Evolutionary conservation across 1,140 invertebrate genomes (phyloP), one percentile per base, ranked within the genome.

Genomic region (Aricia agestis): DNA sequence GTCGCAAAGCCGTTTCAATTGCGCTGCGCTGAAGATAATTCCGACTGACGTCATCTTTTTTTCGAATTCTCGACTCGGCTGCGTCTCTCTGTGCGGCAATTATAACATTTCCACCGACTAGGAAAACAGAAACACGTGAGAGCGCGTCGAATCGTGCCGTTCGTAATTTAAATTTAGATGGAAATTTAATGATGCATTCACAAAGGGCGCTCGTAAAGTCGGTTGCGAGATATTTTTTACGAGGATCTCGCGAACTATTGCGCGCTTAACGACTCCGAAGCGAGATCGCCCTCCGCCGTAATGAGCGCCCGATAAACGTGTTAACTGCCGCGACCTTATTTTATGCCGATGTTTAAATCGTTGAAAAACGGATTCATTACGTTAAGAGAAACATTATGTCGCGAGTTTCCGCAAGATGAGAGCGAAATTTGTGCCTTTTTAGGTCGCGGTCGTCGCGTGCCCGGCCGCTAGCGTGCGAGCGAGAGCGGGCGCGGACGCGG

Each of bases 91-190:
- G 87, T 91, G 86, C 86, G 83, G 86, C 89, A 91, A 91, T 91
- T 91, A 91, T 91, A 90, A 91, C 86, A 91, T 91, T 91, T 91
- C 87, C 89, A 89, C 83, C 80, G 81, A 87, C 84, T 87, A 85
- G 89, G 86, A 86, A 90, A 90, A 91, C 89, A 89, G 87, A 89
- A 91, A 87, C 89, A 90, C 87, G 87, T 89, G 86, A 84, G 84
- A 83, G 84, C 82, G 86, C 85, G 86, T 88, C 89, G 85, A 80
- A 85, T 88, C 84, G 82, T 81, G 81, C 85, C 82, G 85, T 86
- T 86, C 81, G 86, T 90, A 90, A 91, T 91, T 91, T 90, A 90
- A 91, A 91, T 91, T 91, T 91, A 91, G 89, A 91, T 90, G 87
- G 87, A 88, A 88, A 88, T 90, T 91, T 91, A 91, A 91, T 91